Evolutionary conservation across 2,113 vertebrate species (phyloP).

Genomic region (Falcunculus frontatus): DNA sequence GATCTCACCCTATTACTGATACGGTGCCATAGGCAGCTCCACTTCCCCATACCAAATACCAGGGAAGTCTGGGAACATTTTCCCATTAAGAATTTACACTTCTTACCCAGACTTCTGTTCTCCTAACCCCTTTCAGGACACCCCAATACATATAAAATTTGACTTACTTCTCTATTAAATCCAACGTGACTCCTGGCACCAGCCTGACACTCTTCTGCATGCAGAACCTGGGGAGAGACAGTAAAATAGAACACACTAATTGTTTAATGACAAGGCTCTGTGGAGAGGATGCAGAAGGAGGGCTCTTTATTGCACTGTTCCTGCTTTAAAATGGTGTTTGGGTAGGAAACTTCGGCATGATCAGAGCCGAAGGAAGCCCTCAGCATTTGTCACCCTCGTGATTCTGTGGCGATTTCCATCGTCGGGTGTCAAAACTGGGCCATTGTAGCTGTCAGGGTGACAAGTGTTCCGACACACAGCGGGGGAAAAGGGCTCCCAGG

Average conservation of each 20-base stretch:
- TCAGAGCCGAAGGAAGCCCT: background rate
- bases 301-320: background rate
- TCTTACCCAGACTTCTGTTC: background rate
- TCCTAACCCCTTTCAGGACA: background rate
- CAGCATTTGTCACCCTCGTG: background rate
- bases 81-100: background rate
- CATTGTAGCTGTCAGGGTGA: background rate
- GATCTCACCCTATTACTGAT: background rate
- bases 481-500: background rate
- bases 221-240: constrained; percentile 86
- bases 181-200: constrained; percentile 97
- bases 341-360: background rate
- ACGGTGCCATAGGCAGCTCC: background rate
- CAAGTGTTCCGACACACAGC: background rate
- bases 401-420: background rate
- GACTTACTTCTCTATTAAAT: constrained; percentile 98
- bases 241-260: background rate
- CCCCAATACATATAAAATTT: background rate
- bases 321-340: background rate
- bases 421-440: background rate
- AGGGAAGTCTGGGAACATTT: background rate
- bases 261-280: background rate
- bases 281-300: background rate
- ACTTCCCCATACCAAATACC: background rate
- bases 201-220: constrained; percentile 98